A percentile compares a stretch with the other conserved stretches of the same genome.
phyloP scores from a whole-genome alignment of 2,888 invertebrate species.

The Acrocera orbiculus region DNA sequence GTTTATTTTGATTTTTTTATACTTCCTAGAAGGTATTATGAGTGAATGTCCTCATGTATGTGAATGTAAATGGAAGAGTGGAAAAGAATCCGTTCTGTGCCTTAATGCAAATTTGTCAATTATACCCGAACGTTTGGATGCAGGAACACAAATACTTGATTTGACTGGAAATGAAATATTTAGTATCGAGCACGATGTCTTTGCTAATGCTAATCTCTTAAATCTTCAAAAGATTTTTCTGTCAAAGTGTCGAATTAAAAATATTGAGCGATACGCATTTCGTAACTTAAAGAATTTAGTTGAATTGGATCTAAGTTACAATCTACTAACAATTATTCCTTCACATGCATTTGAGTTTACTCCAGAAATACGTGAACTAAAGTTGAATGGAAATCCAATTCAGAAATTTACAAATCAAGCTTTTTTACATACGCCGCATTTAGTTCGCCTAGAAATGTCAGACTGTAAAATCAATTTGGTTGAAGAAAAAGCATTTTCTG shows the following conservation, averaged over 20 bases:
- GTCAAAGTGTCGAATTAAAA: slow-evolving; percentile 48
- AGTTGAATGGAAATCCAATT: slow-evolving; percentile 59
- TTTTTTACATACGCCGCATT: slow-evolving; percentile 44
- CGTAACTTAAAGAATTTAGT: slow-evolving; percentile 62
- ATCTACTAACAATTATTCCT: slow-evolving; percentile 48
- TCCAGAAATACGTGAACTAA: slow-evolving; percentile 54
- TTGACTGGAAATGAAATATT: slow-evolving; percentile 55
- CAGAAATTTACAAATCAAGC: slow-evolving; percentile 50
- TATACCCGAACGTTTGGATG: slow-evolving; percentile 56
- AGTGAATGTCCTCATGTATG: slow-evolving; percentile 58
- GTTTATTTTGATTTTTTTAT: no score
- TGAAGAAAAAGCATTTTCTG: slow-evolving; percentile 52
- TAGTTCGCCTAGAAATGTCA: slow-evolving; percentile 55
- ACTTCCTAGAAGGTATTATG: slow-evolving; percentile 22
- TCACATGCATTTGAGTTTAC: slow-evolving; percentile 55
- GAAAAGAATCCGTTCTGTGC: slow-evolving; percentile 71
- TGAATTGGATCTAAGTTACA: slow-evolving; percentile 63
- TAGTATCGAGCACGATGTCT: slow-evolving; percentile 50
- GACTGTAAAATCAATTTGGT: slow-evolving; percentile 52
- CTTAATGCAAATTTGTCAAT: slow-evolving; percentile 54
- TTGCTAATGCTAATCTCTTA: slow-evolving; percentile 53
- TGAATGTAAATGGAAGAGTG: slow-evolving; percentile 79
- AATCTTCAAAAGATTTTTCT: slow-evolving; percentile 68
- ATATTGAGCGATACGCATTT: slow-evolving; percentile 55
- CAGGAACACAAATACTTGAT: slow-evolving; percentile 63